Base-by-base conservation (phyloP, 2,797 vertebrate genomes). In the Distichodus sexfasciatus region DNA sequence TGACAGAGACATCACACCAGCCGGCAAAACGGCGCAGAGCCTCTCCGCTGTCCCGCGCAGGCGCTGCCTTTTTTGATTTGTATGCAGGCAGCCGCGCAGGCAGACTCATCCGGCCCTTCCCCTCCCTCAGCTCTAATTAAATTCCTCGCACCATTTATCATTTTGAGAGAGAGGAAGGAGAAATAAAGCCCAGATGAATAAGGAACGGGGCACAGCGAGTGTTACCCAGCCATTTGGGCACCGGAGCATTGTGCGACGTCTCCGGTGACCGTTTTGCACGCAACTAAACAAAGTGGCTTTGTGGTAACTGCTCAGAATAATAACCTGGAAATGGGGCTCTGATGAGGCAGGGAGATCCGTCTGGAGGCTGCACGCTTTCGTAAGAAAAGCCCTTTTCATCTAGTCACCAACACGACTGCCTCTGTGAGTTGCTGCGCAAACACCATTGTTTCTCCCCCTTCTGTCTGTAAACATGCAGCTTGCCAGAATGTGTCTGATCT, bases 61-160 rank as follows among this genome's bases (percentile, higher is more conserved):
- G n/a, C n/a, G n/a, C n/a, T n/a, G n/a, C n/a, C n/a, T n/a, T n/a
- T 10, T 76, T 64, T 74, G 57, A 80, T 78, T 75, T 76, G 65
- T 74, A 75, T 63, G 61, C 62, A 29, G 75, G 71, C 43, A n/a
- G 71, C 29, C 50, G 29, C 69, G 69, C 10, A 14, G 54, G 35
- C 59, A 66, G 50, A 67, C 71, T 76, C 53, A 64, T 66, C 61
- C 35, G 31, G 73, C 78, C 72, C 65, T 43, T 71, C 66, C 51
- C 47, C 29, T 78, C 78, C 54, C 51, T 51, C 47, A 66, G 76
- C 75, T 67, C 75, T 81, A 82, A 88, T 82, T 69, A 81, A 61
- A 82, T 81, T 75, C 71, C 33, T 55, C 10, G n/a, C 57, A 50
- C 78, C 75, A 72, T 78, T 81, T 73, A 83, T 81, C 64, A 76